These are phyloP conservation scores for Chelidonichthys spinosus DNA, from an alignment of 2,797 vertebrate species.

Conservation along the genomic window DNA sequence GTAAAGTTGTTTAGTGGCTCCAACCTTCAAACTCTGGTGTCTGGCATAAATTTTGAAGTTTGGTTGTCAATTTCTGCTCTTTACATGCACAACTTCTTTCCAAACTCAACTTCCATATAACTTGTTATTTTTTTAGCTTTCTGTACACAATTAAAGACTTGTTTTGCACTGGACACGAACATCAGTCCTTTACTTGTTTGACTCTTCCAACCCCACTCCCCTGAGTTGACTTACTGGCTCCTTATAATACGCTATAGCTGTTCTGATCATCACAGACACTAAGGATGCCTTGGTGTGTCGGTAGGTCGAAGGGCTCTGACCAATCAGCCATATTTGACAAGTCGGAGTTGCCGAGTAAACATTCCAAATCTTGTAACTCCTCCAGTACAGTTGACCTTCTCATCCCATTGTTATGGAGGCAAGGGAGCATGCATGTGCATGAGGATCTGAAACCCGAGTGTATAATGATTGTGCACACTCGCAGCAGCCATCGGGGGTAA, in stretches of 20 bases:
- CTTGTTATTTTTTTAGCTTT: not conserved
- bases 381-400: slow-evolving; percentile 42
- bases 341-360: slow-evolving; percentile 2
- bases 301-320: not conserved
- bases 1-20: not conserved
- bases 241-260: too few species aligned
- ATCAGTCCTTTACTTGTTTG: too few species aligned
- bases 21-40: not conserved
- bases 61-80: not conserved
- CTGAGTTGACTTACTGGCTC: too few species aligned
- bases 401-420: slow-evolving; percentile 32
- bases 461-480: slow-evolving; percentile 45
- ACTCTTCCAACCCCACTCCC: too few species aligned
- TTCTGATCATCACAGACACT: too few species aligned
- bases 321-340: not conserved
- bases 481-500: slow-evolving; percentile 36
- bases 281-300: not conserved
- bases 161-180: too few species aligned
- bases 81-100: not conserved
- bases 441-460: slow-evolving; percentile 36
- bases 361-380: slow-evolving; percentile 37
- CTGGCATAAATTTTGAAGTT: not conserved
- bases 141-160: too few species aligned
- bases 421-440: slow-evolving; percentile 26
- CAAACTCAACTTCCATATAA: not conserved